These are phyloP conservation scores for Anguilla japonica DNA, from an alignment of 2,113 vertebrate species.

Conservation along the genomic window DNA sequence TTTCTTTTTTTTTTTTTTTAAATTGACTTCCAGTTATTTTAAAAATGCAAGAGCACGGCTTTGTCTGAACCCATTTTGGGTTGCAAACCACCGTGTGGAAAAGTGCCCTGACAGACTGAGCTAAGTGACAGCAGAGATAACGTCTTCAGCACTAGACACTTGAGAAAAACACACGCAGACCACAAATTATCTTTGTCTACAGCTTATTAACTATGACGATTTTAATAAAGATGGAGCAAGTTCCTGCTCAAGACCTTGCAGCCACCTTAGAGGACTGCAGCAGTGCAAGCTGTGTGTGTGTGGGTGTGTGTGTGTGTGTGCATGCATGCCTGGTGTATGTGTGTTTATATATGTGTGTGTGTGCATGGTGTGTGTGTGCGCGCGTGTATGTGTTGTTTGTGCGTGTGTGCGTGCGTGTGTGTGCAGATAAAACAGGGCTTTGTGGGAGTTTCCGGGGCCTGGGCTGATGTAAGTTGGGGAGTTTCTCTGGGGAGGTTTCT, in stretches of 20 bases:
- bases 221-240: neutral
- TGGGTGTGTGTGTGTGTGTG: neutral
- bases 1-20: no score
- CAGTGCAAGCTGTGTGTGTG: neutral
- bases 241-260: neutral
- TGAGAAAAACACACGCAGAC: no score
- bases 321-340: neutral
- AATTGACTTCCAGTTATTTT: no score
- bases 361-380: neutral
- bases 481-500: conserved; percentile 34
- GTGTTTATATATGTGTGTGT: neutral
- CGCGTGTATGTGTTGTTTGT: neutral
- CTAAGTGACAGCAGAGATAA: no score
- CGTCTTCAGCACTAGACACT: no score
- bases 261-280: neutral
- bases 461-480: conserved; percentile 13
- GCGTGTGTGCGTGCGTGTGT: neutral
- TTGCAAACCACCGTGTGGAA: no score
- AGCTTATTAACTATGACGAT: neutral
- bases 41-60: no score
- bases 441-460: conserved; percentile 30
- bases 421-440: neutral
- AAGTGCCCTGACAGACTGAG: no score
- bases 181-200: neutral
- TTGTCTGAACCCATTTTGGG: no score